Conservation (phyloP, 2,113 vertebrate species). For the Stomatorhinus ivindoensis region DNA sequence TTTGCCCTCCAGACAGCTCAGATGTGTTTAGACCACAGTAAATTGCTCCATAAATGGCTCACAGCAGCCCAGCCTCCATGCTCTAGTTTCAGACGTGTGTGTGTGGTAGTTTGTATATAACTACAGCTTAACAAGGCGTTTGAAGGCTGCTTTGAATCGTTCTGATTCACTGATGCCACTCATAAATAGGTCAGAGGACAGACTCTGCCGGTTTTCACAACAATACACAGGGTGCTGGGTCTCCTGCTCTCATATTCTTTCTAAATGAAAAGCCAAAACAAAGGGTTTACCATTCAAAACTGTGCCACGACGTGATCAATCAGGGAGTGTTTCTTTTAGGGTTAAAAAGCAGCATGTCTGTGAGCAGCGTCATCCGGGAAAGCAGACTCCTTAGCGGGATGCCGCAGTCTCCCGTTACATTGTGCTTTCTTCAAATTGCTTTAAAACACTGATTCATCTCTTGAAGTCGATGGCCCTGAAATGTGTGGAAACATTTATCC, state of each 20-base stretch:
- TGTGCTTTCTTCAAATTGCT: neutral
- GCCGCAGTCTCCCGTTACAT: neutral
- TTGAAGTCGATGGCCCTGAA: neutral
- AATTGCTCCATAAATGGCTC: neutral
- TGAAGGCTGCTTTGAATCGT: slow-evolving; percentile 64
- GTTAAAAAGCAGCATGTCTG: neutral
- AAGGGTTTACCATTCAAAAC: neutral
- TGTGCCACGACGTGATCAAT: no score
- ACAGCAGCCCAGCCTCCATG: neutral
- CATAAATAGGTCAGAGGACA: slow-evolving; percentile 64
- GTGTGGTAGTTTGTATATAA: slow-evolving; percentile 1
- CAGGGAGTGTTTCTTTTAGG: neutral
- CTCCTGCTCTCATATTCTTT: slow-evolving; percentile 38
- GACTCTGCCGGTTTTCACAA: slow-evolving; percentile 38
- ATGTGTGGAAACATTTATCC: neutral
- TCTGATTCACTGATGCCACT: slow-evolving; percentile 63
- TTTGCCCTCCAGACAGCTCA: neutral
- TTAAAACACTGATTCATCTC: neutral
- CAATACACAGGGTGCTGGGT: slow-evolving; percentile 26
- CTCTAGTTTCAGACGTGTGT: neutral
- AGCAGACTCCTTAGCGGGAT: neutral
- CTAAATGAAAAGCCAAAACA: neutral
- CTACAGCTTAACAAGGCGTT: slow-evolving; percentile 57
- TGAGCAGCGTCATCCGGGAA: neutral
- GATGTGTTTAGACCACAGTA: neutral